Evolutionary conservation across 1,140 invertebrate genomes (phyloP).

Genomic region (Medauroidea extradentata): DNA sequence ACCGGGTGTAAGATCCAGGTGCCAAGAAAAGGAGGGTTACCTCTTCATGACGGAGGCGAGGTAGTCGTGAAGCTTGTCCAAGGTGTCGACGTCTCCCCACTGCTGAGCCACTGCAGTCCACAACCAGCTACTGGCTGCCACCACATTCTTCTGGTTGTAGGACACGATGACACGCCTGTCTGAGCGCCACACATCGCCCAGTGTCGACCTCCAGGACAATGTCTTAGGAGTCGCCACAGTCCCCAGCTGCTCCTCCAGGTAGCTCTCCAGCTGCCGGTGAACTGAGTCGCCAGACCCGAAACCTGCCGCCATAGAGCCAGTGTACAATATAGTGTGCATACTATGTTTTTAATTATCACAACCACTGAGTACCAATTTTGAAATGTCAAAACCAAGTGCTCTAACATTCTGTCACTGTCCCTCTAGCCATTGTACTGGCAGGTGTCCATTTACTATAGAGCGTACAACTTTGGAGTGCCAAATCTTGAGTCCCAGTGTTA

Average conservation of each 20-base stretch:
- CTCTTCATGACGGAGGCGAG: conserved; percentile 37
- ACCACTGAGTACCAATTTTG: too few species aligned
- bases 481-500: too few species aligned
- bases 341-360: too few species aligned
- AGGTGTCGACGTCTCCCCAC: conserved; percentile 55
- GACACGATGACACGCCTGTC: conserved; percentile 52
- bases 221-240: conserved; percentile 44
- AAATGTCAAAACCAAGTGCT: too few species aligned
- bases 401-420: too few species aligned
- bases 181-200: conserved; percentile 49
- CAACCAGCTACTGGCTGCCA: conserved; percentile 29
- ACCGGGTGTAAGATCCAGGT: too few species aligned
- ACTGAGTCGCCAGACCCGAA: conserved; percentile 40
- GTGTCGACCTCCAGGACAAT: conserved; percentile 43
- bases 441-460: too few species aligned
- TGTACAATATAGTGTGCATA: too few species aligned
- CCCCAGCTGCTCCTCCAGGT: conserved; percentile 47
- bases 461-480: too few species aligned
- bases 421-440: too few species aligned
- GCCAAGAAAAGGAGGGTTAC: not conserved
- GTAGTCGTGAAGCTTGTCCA: conserved; percentile 46
- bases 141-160: conserved; percentile 47
- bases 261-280: conserved; percentile 48
- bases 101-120: conserved; percentile 51
- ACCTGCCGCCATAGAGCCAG: too few species aligned